phyloP scores from a whole-genome alignment of 2,797 vertebrate species.

The Steatocranus sp. region DNA sequence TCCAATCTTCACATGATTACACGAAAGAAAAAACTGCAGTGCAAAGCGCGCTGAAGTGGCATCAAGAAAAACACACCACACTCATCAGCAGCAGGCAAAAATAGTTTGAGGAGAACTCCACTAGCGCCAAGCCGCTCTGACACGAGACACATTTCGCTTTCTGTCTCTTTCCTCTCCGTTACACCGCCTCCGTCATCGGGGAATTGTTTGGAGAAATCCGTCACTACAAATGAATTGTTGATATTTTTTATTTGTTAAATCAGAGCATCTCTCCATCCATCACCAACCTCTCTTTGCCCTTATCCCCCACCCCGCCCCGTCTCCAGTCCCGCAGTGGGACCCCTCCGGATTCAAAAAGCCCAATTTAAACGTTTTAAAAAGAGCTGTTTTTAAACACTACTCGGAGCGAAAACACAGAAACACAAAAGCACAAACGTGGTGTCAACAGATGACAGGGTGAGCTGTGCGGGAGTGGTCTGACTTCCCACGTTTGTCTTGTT shows the following conservation, averaged over 20 bases:
- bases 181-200: slow-evolving; percentile 9
- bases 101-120: not conserved
- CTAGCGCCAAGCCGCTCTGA: not conserved
- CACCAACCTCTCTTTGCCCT: not conserved
- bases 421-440: not conserved
- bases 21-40: not conserved
- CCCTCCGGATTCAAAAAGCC: not conserved
- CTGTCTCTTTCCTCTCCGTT: slow-evolving; percentile 23
- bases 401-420: not conserved
- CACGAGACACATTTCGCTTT: not conserved
- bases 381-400: not conserved
- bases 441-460: not conserved
- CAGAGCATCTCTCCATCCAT: not conserved
- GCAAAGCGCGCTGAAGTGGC: not conserved
- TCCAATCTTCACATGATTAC: not conserved
- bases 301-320: not conserved
- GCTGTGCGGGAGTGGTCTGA: not conserved
- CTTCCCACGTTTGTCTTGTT: not conserved
- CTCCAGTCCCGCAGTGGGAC: not conserved
- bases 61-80: not conserved
- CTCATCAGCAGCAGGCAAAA: not conserved
- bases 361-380: not conserved
- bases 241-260: not conserved
- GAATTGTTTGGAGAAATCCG: slow-evolving; percentile 19
- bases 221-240: slow-evolving; percentile 5